Conservation (phyloP, 2,888 invertebrate genomes). For the Elegia similella region DNA sequence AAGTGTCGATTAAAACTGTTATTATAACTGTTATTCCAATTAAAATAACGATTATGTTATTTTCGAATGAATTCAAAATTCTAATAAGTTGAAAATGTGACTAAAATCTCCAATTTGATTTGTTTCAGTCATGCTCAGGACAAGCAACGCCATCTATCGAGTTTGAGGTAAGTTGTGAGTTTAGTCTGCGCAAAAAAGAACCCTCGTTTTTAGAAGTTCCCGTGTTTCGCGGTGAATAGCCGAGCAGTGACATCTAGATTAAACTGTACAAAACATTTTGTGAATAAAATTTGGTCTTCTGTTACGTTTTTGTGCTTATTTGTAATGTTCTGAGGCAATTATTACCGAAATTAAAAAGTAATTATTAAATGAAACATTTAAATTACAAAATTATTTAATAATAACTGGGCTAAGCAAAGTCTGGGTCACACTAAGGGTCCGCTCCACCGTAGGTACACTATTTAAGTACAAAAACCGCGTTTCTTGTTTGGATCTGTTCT, state of each 20-base stretch:
- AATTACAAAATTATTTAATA: too few species aligned
- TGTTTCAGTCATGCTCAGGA: neutral
- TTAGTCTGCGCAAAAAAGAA: neutral
- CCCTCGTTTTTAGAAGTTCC: neutral
- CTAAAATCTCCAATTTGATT: constrained; percentile 3
- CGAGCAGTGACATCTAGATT: neutral
- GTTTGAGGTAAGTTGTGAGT: neutral
- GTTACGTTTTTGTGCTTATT: too few species aligned
- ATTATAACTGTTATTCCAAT: constrained; percentile 6
- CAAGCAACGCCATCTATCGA: constrained; percentile 18
- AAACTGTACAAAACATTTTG: neutral
- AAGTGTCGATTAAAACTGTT: too few species aligned
- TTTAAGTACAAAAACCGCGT: too few species aligned
- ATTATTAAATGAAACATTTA: too few species aligned
- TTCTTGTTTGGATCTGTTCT: too few species aligned
- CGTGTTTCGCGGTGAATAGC: neutral
- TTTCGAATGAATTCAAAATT: neutral
- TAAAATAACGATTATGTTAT: neutral
- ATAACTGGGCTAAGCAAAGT: too few species aligned
- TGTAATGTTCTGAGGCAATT: too few species aligned
- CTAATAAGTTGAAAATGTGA: neutral
- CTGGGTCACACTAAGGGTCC: too few species aligned
- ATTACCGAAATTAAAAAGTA: too few species aligned
- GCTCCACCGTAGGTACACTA: too few species aligned
- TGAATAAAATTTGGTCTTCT: too few species aligned